phyloP scores from a whole-genome alignment of 2,888 invertebrate genomes.

The Caenorhabditis sinica region DNA sequence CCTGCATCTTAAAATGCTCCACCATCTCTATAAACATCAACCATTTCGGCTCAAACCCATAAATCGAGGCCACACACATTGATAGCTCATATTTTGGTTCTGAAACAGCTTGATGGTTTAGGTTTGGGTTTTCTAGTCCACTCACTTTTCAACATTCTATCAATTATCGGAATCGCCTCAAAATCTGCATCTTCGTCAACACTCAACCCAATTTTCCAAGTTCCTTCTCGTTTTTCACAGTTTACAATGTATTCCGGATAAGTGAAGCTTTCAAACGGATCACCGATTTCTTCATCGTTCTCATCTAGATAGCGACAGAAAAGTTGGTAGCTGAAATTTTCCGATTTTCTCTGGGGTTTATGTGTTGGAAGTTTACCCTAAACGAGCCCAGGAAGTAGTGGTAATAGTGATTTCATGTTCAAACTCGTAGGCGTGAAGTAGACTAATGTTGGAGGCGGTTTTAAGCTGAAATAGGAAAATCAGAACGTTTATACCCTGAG shows the following conservation, averaged over 20 bases:
- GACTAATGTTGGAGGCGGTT: slow-evolving; percentile 9
- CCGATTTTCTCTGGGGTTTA: not conserved
- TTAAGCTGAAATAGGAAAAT: slow-evolving; percentile 8
- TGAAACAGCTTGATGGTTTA: not conserved
- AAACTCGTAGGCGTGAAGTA: slow-evolving; percentile 30
- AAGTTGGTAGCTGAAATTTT: not conserved
- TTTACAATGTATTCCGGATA: slow-evolving; percentile 45
- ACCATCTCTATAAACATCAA: slow-evolving; percentile 39
- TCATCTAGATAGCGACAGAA: slow-evolving; percentile 44
- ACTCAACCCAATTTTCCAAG: slow-evolving; percentile 33
- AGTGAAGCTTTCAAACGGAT: not conserved
- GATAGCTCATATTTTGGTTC: slow-evolving; percentile 36
- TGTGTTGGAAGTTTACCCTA: not conserved
- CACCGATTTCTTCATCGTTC: slow-evolving; percentile 10
- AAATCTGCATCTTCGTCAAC: not conserved
- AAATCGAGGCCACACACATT: slow-evolving; percentile 40
- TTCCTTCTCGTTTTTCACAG: slow-evolving; percentile 40
- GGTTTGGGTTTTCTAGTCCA: too few relatives aligned
- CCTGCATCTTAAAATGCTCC: slow-evolving; percentile 57
- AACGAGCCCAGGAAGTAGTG: slow-evolving; percentile 2
- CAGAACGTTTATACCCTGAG: too few relatives aligned
- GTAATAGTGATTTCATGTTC: slow-evolving; percentile 16
- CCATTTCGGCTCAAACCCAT: slow-evolving; percentile 52
- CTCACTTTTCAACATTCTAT: slow-evolving; percentile 28
- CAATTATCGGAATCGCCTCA: slow-evolving; percentile 22